Evolutionary conservation across 2,113 vertebrate species (phyloP), one percentile per base, ranked within the genome.

Genomic region (Dendrocopos noguchii): DNA sequence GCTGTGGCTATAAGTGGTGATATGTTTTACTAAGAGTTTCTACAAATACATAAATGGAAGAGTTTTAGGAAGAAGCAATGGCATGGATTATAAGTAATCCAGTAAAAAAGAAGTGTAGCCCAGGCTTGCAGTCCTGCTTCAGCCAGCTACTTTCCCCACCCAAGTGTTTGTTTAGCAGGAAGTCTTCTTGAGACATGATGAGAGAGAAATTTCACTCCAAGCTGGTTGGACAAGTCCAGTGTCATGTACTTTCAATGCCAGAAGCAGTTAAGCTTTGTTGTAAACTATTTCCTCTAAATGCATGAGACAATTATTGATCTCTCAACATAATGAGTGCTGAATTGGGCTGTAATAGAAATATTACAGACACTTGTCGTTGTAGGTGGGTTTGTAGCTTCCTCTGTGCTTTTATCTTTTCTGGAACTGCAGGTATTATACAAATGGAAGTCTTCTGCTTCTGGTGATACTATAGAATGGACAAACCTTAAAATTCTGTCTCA

Each of bases 151-250:
- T 92, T 92, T 96, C 94, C 94, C 93, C 87, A 94, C 93, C 93
- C 97, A 92, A 93, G 94, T 98, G 97, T 97, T 96, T 97, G 94
- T 97, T 97, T 93, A 97, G 93, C 80, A 91, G 95, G 92, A 92
- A 70, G 87, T 88, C 73, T 77, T 93, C 95, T 86, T 70, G 91
- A 75, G 84, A 84, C 81, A 88, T 46, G 95, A 95, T 96, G 97
- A 97, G 95, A 97, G 95, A 96, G 93, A 88, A 93, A 61, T 96
- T 97, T 95, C 88, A 94, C 89, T 89, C 81, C 15, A n/a, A 91
- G 90, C 94, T 95, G 84, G 87, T 86, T 89, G 94, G 85, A 92
- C 91, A 94, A 95, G 91, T 60, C 94, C 93, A 64, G 42, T 36
- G 66, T 95, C 88, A 53, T 91, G 77, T 88, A 77, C 36, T 73